Conservation (phyloP, 2,113 vertebrate species). For the Scopus umbretta region DNA sequence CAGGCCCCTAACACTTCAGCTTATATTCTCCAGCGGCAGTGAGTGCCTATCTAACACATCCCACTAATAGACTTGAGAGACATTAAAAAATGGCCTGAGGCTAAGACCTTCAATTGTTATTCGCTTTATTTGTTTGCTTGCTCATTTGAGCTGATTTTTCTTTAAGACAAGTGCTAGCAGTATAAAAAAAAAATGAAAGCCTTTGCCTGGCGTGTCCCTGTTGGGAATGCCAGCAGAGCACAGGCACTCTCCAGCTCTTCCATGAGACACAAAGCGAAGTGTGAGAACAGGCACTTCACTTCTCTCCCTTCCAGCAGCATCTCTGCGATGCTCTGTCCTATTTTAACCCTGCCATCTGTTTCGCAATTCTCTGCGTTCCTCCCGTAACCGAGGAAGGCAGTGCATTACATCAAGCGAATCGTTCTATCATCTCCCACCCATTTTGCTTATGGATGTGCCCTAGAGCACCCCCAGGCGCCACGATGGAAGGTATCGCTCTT, state of each 20-base stretch:
- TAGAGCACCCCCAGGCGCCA: not conserved
- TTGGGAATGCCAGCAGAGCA: not conserved
- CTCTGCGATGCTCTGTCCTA: not conserved
- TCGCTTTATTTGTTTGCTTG: not conserved
- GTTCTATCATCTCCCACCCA: not conserved
- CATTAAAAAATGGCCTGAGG: not conserved
- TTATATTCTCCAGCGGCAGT: not conserved
- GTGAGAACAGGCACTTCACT: slow-evolving; percentile 36
- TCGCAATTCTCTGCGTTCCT: not conserved
- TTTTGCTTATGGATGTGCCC: not conserved
- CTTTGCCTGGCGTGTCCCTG: not conserved
- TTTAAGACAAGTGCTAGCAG: slow-evolving; percentile 34
- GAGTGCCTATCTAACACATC: not conserved
- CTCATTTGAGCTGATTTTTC: slow-evolving; percentile 33
- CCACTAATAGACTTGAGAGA: not conserved
- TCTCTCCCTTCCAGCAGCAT: slow-evolving; percentile 25
- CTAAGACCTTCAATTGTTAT: not conserved
- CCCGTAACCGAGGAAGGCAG: not conserved
- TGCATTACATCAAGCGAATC: not conserved
- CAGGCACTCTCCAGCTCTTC: not conserved
- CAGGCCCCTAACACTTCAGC: not conserved
- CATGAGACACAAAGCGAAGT: not conserved
- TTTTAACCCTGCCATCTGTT: slow-evolving; percentile 65
- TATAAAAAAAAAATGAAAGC: not conserved
- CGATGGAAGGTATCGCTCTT: rapidly evolving